Evolutionary conservation across 2,797 vertebrate species (phyloP).

Genomic region (Macroramphosus scolopax): DNA sequence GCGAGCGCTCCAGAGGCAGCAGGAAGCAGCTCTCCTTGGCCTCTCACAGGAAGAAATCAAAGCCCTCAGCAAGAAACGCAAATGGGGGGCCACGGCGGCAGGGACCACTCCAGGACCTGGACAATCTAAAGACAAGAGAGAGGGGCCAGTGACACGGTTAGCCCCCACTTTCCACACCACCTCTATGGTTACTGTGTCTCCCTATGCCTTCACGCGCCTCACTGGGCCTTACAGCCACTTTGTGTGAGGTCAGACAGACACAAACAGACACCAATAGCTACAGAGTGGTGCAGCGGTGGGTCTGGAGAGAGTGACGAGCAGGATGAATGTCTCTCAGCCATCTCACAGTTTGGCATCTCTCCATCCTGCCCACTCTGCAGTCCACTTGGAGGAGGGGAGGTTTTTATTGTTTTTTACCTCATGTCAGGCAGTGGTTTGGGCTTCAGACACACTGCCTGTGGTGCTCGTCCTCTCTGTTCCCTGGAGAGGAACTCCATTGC

Average conservation of each 20-base stretch:
- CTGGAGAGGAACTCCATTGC: constrained; percentile 83
- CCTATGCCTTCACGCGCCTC: constrained; percentile 96
- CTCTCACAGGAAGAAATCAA: constrained; percentile 90
- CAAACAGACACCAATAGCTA: constrained; percentile 43
- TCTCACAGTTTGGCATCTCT: constrained; percentile 62
- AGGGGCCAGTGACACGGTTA: constrained; percentile 81
- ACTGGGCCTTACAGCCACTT: constrained; percentile 97
- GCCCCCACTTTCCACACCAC: constrained; percentile 88
- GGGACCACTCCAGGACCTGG: constrained; percentile 70
- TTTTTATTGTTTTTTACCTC: constrained; percentile 90
- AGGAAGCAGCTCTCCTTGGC: constrained; percentile 91
- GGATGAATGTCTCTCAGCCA: constrained; percentile 59
- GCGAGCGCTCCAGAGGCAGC: constrained; percentile 86
- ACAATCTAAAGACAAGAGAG: constrained; percentile 87
- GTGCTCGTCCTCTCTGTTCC: constrained; percentile 90
- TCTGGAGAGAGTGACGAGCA: constrained; percentile 51
- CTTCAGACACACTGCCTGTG: constrained; percentile 85
- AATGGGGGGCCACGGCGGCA: constrained; percentile 82
- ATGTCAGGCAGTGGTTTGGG: constrained; percentile 88
- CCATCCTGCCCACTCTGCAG: constrained; percentile 58
- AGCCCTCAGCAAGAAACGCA: constrained; percentile 92
- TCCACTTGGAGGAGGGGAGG: constrained; percentile 59
- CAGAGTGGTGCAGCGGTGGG: constrained; percentile 58
- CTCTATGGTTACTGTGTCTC: constrained; percentile 91
- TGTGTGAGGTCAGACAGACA: constrained; percentile 78